Base-by-base conservation (phyloP, 2,797 vertebrate genomes). In the Meda fulgida region DNA sequence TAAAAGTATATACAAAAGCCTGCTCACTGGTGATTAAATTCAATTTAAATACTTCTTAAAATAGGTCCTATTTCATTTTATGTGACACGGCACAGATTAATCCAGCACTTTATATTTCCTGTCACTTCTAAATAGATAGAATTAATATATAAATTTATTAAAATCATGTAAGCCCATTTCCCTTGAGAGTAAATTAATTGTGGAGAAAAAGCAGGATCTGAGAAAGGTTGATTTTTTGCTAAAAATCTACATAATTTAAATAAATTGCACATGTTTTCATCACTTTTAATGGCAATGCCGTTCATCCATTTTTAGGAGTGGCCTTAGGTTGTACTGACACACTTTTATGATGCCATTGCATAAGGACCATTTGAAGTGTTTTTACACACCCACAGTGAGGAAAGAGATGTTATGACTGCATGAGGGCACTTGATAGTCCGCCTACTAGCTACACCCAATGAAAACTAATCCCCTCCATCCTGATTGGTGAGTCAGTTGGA, bases 401-500 rank as follows among this genome's bases (percentile, higher is more conserved):
- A 67, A 72, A 80, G 78, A 78, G 60, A 77, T 70, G 34, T 73
- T 72, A 67, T 60, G 67, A 36, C 60, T 23, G 18, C 46, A 36
- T 26, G 73, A 87, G 78, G 51, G 75, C 75, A 77, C 80, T 48
- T 81, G 53, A 87, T 71, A 82, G 40, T 88, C 83, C 71, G n/a
- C 80, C 80, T 71, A 87, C 83, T 80, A n/a, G 46, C 34, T 53
- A 71, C 76, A 84, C n/a, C 55, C 51, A 53, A 75, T 84, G 83
- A n/a, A n/a, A 89, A 75, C 81, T 80, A 34, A 84, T 85, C 81
- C 84, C 40, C 89, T 89, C 38, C 66, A 63, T 85, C 70, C 16
- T 76, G 36, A 86, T 83, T 88, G 69, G 88, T 80, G 84, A 90
- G 87, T 88, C 77, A 85, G 88, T 91, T 81, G 81, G 89, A 83